Conservation (phyloP, 2,113 vertebrate species). For the Zosterops japonicus region DNA sequence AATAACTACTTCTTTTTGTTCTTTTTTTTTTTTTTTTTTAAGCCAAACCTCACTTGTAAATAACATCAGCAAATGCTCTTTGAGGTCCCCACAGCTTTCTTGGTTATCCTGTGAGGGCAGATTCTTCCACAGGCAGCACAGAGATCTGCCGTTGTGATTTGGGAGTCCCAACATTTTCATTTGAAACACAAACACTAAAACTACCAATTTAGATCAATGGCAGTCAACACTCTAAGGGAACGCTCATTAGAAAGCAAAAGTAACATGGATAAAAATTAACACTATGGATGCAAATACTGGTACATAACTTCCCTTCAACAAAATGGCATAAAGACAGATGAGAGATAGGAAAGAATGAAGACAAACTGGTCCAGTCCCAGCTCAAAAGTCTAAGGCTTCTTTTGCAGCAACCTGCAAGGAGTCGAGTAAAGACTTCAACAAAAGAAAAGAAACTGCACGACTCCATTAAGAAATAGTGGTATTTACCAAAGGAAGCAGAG, state of each 20-base stretch:
- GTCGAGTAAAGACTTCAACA: not conserved
- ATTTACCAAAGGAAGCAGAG: constrained; percentile 9
- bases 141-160: not conserved
- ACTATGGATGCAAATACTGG: not conserved
- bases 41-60: not conserved
- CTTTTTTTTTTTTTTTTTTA: not conserved
- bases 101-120: not conserved
- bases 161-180: not conserved
- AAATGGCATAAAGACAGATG: not conserved
- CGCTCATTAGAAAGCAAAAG: not conserved
- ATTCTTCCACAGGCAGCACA: not conserved
- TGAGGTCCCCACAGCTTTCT: not conserved
- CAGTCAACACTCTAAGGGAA: not conserved
- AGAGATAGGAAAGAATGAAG: not conserved
- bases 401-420: not conserved
- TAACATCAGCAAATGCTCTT: not conserved
- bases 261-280: not conserved
- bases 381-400: not conserved
- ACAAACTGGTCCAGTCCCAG: not conserved
- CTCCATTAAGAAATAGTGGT: not conserved
- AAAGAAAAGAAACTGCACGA: not conserved
- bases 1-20: not conserved
- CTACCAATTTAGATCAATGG: not conserved
- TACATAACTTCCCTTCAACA: not conserved
- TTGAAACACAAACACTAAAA: not conserved